Evolutionary conservation across 2,113 vertebrate genomes (phyloP).

Genomic region (Phyllostomus hastatus): DNA sequence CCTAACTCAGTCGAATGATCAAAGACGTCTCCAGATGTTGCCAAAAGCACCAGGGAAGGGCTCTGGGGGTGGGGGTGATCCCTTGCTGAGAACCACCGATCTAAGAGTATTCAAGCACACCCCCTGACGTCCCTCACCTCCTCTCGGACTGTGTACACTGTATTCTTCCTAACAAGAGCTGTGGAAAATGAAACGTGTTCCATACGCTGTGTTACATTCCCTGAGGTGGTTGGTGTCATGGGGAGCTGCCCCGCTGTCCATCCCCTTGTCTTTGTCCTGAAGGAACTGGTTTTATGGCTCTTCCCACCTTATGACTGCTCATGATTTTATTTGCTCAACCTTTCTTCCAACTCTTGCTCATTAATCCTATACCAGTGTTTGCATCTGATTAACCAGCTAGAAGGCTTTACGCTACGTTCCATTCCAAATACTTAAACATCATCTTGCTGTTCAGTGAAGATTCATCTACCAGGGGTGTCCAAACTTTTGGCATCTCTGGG

Average conservation of each 20-base stretch:
- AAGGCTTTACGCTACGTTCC: neutral
- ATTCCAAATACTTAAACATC: neutral
- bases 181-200: neutral
- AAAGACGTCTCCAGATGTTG: neutral
- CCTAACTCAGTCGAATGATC: neutral
- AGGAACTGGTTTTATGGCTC: neutral
- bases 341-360: neutral
- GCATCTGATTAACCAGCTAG: neutral
- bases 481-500: too few relatives aligned
- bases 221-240: neutral
- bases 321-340: neutral
- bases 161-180: neutral
- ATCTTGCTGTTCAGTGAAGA: neutral
- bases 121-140: neutral
- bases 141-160: neutral
- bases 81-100: neutral
- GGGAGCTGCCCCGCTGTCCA: neutral
- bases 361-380: neutral
- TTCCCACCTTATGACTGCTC: neutral
- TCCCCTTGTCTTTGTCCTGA: neutral
- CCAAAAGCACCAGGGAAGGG: neutral
- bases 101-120: neutral
- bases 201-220: neutral
- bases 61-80: rapidly evolving
- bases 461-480: neutral